Percentiles rank a stretch among this genome's conserved stretches.
phyloP scores from a whole-genome alignment of 1,140 invertebrate genomes.

The Aphelenchoides avenae region DNA sequence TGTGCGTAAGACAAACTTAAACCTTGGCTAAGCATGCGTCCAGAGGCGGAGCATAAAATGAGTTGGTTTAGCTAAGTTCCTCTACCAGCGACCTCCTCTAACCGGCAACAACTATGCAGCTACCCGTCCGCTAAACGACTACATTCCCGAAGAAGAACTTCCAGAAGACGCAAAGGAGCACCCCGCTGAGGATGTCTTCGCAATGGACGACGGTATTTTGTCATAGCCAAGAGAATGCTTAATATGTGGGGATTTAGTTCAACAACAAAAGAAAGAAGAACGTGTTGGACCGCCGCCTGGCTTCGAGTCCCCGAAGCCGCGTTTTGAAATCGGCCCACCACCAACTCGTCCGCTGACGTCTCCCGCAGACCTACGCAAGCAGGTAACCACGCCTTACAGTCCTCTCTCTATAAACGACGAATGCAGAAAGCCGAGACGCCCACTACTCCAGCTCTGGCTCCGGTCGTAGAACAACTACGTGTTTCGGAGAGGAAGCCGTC shows the following conservation, averaged over 20 bases:
- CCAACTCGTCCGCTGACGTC: conserved; percentile 6
- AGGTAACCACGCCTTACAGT: conserved; percentile 7
- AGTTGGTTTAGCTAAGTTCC: too few species aligned
- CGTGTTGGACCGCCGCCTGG: conserved; percentile 9
- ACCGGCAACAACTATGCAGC: too few species aligned
- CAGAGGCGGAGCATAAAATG: too few species aligned
- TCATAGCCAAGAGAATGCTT: background rate
- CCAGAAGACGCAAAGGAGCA: conserved; percentile 1
- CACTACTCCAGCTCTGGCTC: conserved; percentile 16
- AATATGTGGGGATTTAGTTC: conserved; percentile 10
- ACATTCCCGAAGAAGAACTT: conserved; percentile 8
- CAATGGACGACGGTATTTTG: conserved; percentile 19
- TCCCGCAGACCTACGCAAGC: conserved; percentile 14
- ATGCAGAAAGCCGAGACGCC: too few species aligned
- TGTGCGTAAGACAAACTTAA: conserved; percentile 1
- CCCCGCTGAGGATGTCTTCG: conserved; percentile 28
- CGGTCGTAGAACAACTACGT: conserved; percentile 26
- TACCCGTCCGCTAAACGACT: too few species aligned
- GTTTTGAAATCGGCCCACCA: conserved; percentile 3
- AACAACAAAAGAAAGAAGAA: conserved; percentile 7
- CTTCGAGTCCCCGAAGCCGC: background rate
- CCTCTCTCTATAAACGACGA: conserved; percentile 2
- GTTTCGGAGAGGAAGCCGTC: conserved; percentile 18
- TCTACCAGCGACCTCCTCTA: too few species aligned
- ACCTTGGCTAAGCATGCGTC: conserved; percentile 7